Percentiles rank a stretch among this genome's conserved stretches.
Evolutionary conservation across 2,888 invertebrate genomes (phyloP).

Genomic region (Nephrotoma flavescens): DNA sequence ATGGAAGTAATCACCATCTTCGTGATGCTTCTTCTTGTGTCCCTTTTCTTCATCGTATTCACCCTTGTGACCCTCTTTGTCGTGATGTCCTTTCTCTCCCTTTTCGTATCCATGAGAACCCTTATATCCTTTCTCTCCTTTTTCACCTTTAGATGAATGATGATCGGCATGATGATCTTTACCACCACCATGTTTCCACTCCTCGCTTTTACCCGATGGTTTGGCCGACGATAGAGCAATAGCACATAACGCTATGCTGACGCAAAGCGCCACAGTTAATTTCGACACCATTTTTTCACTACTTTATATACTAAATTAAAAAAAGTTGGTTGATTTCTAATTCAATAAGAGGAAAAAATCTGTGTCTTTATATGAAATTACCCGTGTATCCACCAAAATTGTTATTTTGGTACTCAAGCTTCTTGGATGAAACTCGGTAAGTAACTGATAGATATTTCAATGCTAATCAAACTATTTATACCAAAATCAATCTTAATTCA

Average conservation of each 20-base stretch:
- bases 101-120: conserved; percentile 52
- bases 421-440: conserved; percentile 1
- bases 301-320: not conserved
- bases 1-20: conserved; percentile 32
- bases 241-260: conserved; percentile 12
- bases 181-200: conserved; percentile 42
- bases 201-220: conserved; percentile 24
- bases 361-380: not conserved
- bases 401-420: not conserved
- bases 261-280: conserved; percentile 12
- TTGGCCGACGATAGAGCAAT: conserved; percentile 12
- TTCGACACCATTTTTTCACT: conserved; percentile 12
- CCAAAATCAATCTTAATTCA: not conserved
- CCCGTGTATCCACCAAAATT: not conserved
- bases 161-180: conserved; percentile 51
- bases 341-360: not conserved
- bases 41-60: conserved; percentile 35
- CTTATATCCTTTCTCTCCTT: conserved; percentile 58
- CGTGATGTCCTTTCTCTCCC: conserved; percentile 54
- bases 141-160: conserved; percentile 48
- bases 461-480: conserved; percentile 1
- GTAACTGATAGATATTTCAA: not conserved
- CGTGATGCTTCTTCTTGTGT: conserved; percentile 36
- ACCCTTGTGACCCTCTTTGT: conserved; percentile 41
- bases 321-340: not conserved